Base-by-base conservation (phyloP, 1,140 invertebrate genomes). In the Acromyrmex charruanus region DNA sequence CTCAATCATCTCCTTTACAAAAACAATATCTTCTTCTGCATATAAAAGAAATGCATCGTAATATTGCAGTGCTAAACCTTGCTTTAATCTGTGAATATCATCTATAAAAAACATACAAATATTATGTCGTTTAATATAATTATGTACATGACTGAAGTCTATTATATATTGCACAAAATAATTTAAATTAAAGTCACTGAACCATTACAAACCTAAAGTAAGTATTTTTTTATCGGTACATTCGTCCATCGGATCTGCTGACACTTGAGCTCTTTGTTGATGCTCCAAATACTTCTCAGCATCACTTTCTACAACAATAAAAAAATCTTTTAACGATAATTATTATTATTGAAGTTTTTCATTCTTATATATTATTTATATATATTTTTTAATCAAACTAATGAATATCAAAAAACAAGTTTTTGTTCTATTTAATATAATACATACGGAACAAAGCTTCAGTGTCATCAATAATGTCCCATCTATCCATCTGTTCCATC, bases 21-120 rank as follows among this genome's bases (percentile, higher is more conserved):
- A 97, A 49, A 96, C 93, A 21, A 94, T 92, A 94, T 98, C 97
- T 81, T 97, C 96, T 85, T 97, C 96, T n/a, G 96, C 96, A 93
- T 96, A 97, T n/a, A 97, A 92, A 51, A 97, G 94, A 92, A 97
- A 97, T 6, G 97, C 97, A 95, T 97, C 96, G 90, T 97, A 98
- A 69, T 93, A 93, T 90, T 96, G 96, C 68, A 95, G 94, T 72
- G 94, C 91, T 72, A 96, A 89, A 21, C 96, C 96, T 91, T 95
- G 92, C 16, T 94, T 93, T 14, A 95, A 88, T 77, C 95, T 94
- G 18, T 94, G 89, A 18, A 96, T 91, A 94, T 97, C 96, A 89
- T 96, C 96, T 95, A 81, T 21, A 81, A 25, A 63, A 72, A 89
- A 87, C 21, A 61, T 75, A 35, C 69, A 81, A 53, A 35, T 72